Evolutionary conservation across 2,888 invertebrate genomes (phyloP).

Genomic region (Lycocerus yunnanus): DNA sequence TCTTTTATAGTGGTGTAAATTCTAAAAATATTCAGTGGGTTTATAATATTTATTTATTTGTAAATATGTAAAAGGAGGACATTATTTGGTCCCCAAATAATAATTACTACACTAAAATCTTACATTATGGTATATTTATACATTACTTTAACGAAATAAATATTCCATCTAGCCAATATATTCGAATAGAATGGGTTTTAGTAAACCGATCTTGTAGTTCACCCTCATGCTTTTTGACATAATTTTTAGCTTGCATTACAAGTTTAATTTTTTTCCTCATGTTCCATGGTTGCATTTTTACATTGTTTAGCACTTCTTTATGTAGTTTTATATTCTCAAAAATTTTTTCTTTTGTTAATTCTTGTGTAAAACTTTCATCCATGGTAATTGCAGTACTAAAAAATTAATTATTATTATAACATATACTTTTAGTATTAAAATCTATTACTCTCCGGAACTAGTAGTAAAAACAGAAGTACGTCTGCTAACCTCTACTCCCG

Average conservation of each 20-base stretch:
- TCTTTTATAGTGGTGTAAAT: conserved; percentile 81
- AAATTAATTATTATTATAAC: neutral
- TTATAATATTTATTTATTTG: too few species aligned
- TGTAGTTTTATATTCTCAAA: conserved; percentile 88
- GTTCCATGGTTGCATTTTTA: conserved; percentile 84
- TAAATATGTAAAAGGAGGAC: too few species aligned
- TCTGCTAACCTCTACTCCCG: conserved; percentile 55
- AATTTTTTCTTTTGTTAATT: conserved; percentile 82
- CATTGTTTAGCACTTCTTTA: conserved; percentile 87
- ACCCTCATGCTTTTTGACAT: conserved; percentile 88
- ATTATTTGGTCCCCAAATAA: too few species aligned
- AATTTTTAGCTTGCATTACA: conserved; percentile 82
- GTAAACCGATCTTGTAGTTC: conserved; percentile 86
- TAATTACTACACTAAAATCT: too few species aligned
- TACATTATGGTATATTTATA: too few species aligned
- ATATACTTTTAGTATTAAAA: neutral
- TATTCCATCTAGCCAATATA: conserved; percentile 82
- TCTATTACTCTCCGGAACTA: conserved; percentile 83
- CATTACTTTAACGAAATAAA: conserved; percentile 80
- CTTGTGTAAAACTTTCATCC: conserved; percentile 67
- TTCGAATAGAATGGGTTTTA: conserved; percentile 86
- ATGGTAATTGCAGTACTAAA: conserved; percentile 75
- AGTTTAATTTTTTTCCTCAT: conserved; percentile 82
- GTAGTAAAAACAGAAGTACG: conserved; percentile 80
- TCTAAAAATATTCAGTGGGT: conserved; percentile 62